These are phyloP conservation scores for Marasmarcha lunaedactyla DNA, from an alignment of 2,888 invertebrate genomes.

Conservation along the genomic window DNA sequence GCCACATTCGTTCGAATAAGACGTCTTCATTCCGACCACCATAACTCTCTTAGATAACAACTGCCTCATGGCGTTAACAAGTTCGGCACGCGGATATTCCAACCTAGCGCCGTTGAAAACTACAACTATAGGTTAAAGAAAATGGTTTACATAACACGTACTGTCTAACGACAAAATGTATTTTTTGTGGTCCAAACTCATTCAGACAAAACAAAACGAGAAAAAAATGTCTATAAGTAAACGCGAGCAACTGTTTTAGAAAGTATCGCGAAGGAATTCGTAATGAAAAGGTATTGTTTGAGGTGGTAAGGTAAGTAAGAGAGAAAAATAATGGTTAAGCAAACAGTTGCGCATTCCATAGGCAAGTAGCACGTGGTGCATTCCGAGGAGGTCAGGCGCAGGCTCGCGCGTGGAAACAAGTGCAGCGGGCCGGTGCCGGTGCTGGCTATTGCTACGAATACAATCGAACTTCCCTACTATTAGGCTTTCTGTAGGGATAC, in stretches of 20 bases:
- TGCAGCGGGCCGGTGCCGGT: constrained; percentile 42
- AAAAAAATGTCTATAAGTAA: constrained; percentile 29
- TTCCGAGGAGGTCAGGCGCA: constrained; percentile 66
- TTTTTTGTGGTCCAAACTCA: neutral
- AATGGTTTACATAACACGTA: neutral
- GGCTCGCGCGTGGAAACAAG: constrained; percentile 59
- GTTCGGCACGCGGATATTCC: no score
- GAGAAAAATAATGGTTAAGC: constrained; percentile 54
- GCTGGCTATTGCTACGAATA: constrained; percentile 6
- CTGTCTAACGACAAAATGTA: neutral
- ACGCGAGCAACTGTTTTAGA: constrained; percentile 38
- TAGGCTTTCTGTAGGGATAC: no score
- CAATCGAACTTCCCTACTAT: no score
- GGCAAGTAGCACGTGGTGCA: constrained; percentile 65
- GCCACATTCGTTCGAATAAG: constrained; percentile 21
- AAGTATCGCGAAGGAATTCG: constrained; percentile 51
- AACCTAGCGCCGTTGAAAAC: no score
- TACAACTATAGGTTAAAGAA: no score
- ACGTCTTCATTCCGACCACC: no score
- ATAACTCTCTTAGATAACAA: no score
- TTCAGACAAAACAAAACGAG: constrained; percentile 21
- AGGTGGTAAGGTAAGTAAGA: constrained; percentile 36
- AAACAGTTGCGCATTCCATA: constrained; percentile 68
- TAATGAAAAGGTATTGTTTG: constrained; percentile 64
- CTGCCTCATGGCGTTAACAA: no score